Percentiles rank a stretch among this genome's conserved stretches.
Evolutionary conservation across 2,888 invertebrate species (phyloP).

Genomic region (Lottia scabra): DNA sequence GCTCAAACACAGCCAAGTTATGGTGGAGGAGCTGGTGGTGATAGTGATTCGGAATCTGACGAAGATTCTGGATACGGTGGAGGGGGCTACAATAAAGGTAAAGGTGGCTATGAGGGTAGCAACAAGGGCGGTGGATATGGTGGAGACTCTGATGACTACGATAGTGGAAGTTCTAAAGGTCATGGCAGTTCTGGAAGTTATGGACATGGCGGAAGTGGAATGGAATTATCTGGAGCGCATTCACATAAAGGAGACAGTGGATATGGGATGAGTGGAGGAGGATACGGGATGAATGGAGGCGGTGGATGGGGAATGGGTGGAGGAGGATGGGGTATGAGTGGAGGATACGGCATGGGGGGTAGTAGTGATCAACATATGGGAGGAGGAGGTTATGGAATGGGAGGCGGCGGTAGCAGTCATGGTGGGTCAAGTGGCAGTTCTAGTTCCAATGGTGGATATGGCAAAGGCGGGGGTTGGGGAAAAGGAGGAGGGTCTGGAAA

Average conservation of each 20-base stretch:
- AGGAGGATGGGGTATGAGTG: background rate
- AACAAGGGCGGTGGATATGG: constrained; percentile 13
- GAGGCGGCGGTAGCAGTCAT: background rate
- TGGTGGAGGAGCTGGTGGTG: constrained; percentile 7
- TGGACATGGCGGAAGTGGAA: background rate
- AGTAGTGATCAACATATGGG: background rate
- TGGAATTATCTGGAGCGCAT: background rate
- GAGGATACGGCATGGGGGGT: background rate
- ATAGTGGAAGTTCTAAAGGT: background rate
- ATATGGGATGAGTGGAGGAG: background rate
- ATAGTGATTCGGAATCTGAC: constrained; percentile 11
- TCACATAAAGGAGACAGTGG: background rate
- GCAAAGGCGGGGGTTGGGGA: background rate
- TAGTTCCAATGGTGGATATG: no score
- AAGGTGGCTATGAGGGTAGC: constrained; percentile 15
- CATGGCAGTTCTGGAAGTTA: background rate
- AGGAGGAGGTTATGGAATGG: no score
- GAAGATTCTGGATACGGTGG: background rate
- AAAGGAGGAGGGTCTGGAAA: background rate
- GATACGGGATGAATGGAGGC: background rate
- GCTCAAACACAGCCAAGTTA: background rate
- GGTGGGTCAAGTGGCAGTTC: background rate
- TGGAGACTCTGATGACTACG: background rate
- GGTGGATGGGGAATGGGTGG: background rate
- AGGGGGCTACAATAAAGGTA: constrained; percentile 15